Conservation (phyloP, 2,113 vertebrate species). For the Hypanus sabinus region DNA sequence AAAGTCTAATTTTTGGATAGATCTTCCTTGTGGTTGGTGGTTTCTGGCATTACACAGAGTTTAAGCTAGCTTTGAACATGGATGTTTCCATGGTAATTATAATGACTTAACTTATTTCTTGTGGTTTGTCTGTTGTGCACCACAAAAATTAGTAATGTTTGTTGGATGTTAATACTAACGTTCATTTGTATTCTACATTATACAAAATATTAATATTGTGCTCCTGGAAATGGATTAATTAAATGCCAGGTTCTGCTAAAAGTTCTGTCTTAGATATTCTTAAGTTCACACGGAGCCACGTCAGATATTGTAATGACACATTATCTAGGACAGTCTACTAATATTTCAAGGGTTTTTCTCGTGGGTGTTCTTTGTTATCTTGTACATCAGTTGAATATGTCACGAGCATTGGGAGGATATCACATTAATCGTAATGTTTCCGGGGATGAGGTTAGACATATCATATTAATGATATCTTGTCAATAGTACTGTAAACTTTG, state of each 20-base stretch:
- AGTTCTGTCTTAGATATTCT: background rate
- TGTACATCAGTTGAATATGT: conserved; percentile 20
- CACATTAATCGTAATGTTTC: conserved; percentile 33
- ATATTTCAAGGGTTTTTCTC: conserved; percentile 35
- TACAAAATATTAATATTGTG: background rate
- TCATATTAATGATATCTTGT: conserved; percentile 32
- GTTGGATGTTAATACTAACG: background rate
- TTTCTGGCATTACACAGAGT: background rate
- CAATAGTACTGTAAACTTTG: background rate
- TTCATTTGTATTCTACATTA: background rate
- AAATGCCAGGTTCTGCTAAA: background rate
- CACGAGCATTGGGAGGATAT: conserved; percentile 9
- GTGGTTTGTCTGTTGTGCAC: background rate
- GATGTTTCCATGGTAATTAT: conserved; percentile 18
- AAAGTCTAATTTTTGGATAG: background rate
- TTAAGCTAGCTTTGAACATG: background rate
- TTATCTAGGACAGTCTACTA: conserved; percentile 22
- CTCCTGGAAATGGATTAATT: background rate
- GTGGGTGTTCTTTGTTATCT: conserved; percentile 32
- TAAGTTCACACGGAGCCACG: background rate
- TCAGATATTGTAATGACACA: conserved; percentile 21
- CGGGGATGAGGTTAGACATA: conserved; percentile 12
- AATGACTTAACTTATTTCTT: conserved; percentile 18
- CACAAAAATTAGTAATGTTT: background rate
- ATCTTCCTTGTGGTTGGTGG: conserved; percentile 31